These are phyloP conservation scores for Sander vitreus DNA, from an alignment of 2,113 vertebrate genomes.

Conservation along the genomic window DNA sequence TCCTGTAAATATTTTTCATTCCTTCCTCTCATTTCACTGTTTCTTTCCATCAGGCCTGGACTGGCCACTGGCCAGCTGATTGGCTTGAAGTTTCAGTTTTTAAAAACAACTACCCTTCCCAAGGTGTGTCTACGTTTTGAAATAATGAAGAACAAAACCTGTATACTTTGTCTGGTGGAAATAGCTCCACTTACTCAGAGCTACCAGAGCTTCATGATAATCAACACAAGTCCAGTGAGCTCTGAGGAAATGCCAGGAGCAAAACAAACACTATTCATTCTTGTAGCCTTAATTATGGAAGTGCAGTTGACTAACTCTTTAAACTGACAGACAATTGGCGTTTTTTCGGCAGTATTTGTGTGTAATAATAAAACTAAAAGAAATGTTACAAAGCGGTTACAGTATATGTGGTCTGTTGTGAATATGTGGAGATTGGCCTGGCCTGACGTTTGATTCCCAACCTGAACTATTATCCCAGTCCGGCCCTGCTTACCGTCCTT, in stretches of 20 bases:
- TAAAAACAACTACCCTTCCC: background rate
- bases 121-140: background rate
- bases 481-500: constrained; percentile 46
- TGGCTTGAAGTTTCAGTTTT: background rate
- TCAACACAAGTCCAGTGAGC: background rate
- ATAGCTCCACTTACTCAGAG: background rate
- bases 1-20: background rate
- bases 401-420: background rate
- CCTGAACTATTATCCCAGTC: background rate
- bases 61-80: background rate
- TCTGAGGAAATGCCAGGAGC: background rate
- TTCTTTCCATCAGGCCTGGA: constrained; percentile 23
- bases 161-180: background rate
- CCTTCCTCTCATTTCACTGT: background rate
- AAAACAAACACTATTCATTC: background rate
- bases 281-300: background rate
- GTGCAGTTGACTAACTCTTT: background rate
- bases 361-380: background rate
- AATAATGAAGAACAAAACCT: too few species aligned
- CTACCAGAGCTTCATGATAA: background rate
- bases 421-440: background rate
- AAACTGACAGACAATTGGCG: background rate
- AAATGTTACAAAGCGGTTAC: background rate
- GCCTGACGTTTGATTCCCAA: background rate
- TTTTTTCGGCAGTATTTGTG: background rate